Conservation (phyloP, 2,113 vertebrate species). For the Dasyprocta punctata region DNA sequence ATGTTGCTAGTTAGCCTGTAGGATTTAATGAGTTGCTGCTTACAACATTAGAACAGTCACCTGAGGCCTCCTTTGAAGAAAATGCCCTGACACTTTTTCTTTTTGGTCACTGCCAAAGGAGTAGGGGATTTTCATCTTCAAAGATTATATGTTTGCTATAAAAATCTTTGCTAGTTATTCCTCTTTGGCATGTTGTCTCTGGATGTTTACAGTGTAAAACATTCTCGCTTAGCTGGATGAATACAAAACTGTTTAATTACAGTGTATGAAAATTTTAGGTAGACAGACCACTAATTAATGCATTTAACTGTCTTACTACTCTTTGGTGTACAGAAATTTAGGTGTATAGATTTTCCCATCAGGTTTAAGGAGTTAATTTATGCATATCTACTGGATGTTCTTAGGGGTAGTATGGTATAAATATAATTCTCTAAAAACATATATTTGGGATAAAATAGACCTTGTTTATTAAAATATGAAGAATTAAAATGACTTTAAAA, state of each 20-base stretch:
- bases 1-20: background rate
- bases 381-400: background rate
- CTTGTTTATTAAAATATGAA: background rate
- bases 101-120: conserved; percentile 43
- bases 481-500: conserved; percentile 14
- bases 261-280: background rate
- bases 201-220: conserved; percentile 31
- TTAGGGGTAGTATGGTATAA: background rate
- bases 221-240: background rate
- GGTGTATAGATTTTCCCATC: background rate
- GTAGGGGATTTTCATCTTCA: conserved; percentile 53
- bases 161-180: conserved; percentile 46
- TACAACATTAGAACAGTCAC: conserved; percentile 24
- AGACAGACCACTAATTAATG: background rate
- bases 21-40: background rate
- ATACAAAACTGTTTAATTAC: background rate
- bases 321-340: background rate
- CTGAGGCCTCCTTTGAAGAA: conserved; percentile 59
- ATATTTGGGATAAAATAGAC: conserved; percentile 17
- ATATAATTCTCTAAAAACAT: background rate
- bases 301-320: conserved; percentile 42
- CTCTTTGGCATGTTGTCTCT: conserved; percentile 25
- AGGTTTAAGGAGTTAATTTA: background rate
- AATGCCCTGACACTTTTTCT: background rate
- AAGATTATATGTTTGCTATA: conserved; percentile 54